Conservation (phyloP, 2,888 invertebrate genomes). For the Drosophila crucigera region DNA sequence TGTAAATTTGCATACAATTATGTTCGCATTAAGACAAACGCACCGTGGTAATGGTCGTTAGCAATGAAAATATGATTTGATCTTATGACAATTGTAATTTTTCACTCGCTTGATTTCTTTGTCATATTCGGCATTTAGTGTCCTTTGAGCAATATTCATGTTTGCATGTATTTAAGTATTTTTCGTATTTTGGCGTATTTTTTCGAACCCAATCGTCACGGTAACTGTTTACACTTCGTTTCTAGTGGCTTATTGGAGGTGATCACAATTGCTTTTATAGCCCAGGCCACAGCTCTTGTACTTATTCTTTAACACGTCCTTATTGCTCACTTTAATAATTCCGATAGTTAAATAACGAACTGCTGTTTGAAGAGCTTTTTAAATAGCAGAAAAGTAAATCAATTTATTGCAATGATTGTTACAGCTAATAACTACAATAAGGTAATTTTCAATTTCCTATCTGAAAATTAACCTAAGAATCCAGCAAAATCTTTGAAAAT, state of each 20-base stretch:
- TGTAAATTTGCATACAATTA: constrained; percentile 78
- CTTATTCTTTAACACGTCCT: constrained; percentile 56
- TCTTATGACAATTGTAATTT: constrained; percentile 80
- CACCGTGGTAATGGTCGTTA: constrained; percentile 60
- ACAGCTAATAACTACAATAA: background rate
- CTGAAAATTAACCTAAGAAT: background rate
- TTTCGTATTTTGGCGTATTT: constrained; percentile 37
- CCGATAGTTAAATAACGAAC: background rate
- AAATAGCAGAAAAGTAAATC: background rate
- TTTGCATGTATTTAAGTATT: constrained; percentile 22
- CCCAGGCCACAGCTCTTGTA: constrained; percentile 11
- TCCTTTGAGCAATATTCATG: constrained; percentile 58
- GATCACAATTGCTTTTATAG: constrained; percentile 66
- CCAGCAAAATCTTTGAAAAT: background rate
- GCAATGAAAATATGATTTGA: constrained; percentile 78
- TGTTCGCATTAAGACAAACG: constrained; percentile 73
- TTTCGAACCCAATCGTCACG: background rate
- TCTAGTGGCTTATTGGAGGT: constrained; percentile 27
- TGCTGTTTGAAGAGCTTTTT: background rate
- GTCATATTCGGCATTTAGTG: constrained; percentile 26
- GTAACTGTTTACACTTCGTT: background rate
- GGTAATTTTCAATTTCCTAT: background rate
- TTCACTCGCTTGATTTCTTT: constrained; percentile 76
- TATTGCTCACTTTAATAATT: constrained; percentile 6
- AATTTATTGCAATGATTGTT: background rate